A percentile compares a stretch with the other conserved stretches of the same genome.
Conservation (phyloP, 2,797 vertebrate species). For the Bradypodion ventrale region DNA sequence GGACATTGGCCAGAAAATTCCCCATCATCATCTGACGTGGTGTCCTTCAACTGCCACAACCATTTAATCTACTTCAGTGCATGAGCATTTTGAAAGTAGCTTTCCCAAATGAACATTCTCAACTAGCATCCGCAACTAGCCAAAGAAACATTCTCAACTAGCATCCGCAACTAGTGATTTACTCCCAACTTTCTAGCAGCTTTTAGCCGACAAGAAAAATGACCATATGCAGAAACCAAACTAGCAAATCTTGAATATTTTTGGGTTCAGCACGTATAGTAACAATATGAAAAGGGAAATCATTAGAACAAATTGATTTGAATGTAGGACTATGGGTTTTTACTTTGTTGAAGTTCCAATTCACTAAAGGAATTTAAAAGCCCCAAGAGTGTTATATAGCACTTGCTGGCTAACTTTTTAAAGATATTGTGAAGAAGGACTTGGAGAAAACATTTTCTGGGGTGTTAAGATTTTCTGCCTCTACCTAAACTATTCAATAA, state of each 20-base stretch:
- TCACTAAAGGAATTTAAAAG: not conserved
- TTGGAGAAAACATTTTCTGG: not conserved
- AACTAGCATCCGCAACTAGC: not conserved
- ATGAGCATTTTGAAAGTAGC: conserved; percentile 41
- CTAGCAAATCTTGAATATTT: conserved; percentile 1
- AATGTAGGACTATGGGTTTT: conserved; percentile 5
- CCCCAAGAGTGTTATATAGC: not conserved
- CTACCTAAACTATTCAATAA: conserved; percentile 17
- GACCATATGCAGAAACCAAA: conserved; percentile 22
- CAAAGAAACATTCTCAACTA: conserved; percentile 2
- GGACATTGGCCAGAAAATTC: not conserved
- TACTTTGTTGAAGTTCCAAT: not conserved
- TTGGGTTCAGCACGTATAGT: conserved; percentile 14
- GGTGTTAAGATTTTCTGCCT: not conserved
- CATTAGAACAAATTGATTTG: not conserved
- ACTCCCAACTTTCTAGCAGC: not conserved
- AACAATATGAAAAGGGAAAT: not conserved
- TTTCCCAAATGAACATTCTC: conserved; percentile 8
- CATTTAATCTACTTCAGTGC: not conserved
- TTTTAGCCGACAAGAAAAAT: not conserved
- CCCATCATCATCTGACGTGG: not conserved
- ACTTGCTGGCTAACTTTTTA: conserved; percentile 31
- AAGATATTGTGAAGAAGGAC: conserved; percentile 36
- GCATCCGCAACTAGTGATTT: conserved; percentile 7
- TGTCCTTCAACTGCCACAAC: not conserved